Conservation (phyloP, 2,888 invertebrate genomes). For the Aethes cnicana region DNA sequence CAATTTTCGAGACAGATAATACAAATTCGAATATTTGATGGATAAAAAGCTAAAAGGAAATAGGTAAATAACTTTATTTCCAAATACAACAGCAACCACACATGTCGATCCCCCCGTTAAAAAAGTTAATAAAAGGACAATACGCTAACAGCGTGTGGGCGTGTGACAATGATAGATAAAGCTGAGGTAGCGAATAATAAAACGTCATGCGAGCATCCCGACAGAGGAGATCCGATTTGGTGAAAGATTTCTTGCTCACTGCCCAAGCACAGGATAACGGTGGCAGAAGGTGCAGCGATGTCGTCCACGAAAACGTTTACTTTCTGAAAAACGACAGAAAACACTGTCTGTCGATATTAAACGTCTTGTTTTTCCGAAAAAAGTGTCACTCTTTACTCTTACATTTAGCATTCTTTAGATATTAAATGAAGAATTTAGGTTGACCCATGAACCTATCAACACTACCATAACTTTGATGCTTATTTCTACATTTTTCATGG, state of each 20-base stretch:
- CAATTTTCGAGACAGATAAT: too few relatives aligned
- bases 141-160: conserved; percentile 34
- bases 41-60: not conserved
- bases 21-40: too few relatives aligned
- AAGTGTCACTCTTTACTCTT: too few relatives aligned
- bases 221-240: conserved; percentile 47
- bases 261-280: conserved; percentile 15
- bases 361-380: too few relatives aligned
- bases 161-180: conserved; percentile 61
- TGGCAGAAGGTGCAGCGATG: conserved; percentile 1
- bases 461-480: too few relatives aligned
- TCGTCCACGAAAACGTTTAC: too few relatives aligned
- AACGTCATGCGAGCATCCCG: conserved; percentile 57
- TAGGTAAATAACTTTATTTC: not conserved
- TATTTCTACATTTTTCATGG: too few relatives aligned
- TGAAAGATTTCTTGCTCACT: conserved; percentile 30
- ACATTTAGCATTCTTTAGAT: too few relatives aligned
- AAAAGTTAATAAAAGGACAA: conserved; percentile 32
- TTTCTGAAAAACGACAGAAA: too few relatives aligned
- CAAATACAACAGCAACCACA: conserved; percentile 11
- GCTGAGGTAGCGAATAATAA: conserved; percentile 55
- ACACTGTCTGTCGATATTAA: too few relatives aligned
- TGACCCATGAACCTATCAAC: too few relatives aligned
- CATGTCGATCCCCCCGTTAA: conserved; percentile 16
- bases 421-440: too few relatives aligned